Conservation (phyloP, 2,797 vertebrate genomes). For the Sparidentex hasta region DNA sequence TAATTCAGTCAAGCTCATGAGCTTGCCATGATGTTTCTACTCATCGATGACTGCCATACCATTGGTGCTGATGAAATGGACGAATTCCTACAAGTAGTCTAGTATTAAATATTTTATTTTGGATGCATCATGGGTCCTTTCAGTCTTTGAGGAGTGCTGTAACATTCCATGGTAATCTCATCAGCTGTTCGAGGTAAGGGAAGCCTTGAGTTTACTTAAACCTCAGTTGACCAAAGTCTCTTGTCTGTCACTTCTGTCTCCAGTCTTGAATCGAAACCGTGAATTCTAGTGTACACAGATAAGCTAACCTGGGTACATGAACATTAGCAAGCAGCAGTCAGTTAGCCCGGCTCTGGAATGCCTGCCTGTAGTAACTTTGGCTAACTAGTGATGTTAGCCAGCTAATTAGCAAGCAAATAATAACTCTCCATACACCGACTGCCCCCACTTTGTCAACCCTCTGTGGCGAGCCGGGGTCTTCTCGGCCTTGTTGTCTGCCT, state of each 20-base stretch:
- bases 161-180: background rate
- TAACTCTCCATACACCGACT: conserved; percentile 13
- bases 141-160: background rate
- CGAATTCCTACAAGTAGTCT: background rate
- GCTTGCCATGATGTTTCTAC: background rate
- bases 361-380: conserved; percentile 17
- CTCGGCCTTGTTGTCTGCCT: conserved; percentile 20
- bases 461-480: background rate
- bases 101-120: background rate
- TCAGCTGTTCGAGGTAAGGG: background rate
- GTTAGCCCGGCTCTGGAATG: background rate
- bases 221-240: background rate
- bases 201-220: background rate
- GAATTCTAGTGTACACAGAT: background rate
- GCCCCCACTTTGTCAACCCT: conserved; percentile 19
- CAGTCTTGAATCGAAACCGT: background rate
- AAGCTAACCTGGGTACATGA: background rate
- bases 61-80: background rate
- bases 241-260: background rate
- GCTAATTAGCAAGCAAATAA: conserved; percentile 62
- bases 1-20: too few species aligned
- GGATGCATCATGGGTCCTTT: background rate
- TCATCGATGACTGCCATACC: background rate
- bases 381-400: conserved; percentile 44
- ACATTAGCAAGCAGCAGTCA: background rate